Evolutionary conservation across 2,888 invertebrate genomes (phyloP), one percentile per base, ranked within the genome.

Genomic region (Spilosoma lubricipeda): DNA sequence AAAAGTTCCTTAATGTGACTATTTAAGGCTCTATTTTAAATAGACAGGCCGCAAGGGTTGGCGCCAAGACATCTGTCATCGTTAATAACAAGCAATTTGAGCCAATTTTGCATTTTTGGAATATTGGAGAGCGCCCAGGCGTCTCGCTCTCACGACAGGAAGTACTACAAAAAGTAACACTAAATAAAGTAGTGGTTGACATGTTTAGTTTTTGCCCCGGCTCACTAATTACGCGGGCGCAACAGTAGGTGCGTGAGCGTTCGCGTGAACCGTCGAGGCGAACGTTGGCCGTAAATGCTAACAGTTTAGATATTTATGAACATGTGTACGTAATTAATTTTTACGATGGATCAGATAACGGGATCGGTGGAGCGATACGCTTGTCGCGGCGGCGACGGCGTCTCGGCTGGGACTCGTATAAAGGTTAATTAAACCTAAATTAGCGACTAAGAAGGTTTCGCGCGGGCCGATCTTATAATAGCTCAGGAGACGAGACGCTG

Each of bases 1-100:
- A 87, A 83, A 67, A 36, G 71, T 67, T 79, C 88, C 80, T 74
- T 90, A 86, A 72, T 3, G 0, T 18, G 45, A 45, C 20, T n/a
- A 0, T 11, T 30, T 85, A 91, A 84, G 85, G 87, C 85, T 77
- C 70, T 64, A 76, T 86, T 90, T 88, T 36, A 73, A 78, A 76
- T 70, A 73, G 56, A 65, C 27, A 13, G 64, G 27, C 45, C 42
- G 13, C 72, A 75, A 85, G 88, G 90, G 87, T 88, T 91, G 95
- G 95, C 95, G 95, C 95, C 92, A 94, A 92, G 91, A 93, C 95
- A 95, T 95, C 95, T 95, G 95, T 95, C 95, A 95, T 95, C 94
- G 94, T 95, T 95, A 94, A 95, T 94, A 95, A 94, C 92, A 92
- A 94, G 94, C 95, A 95, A 95, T 95, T 95, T 94, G 94, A 94